Percentiles rank a stretch among this genome's conserved stretches.
These are phyloP conservation scores for Callaeas wilsoni DNA, from an alignment of 2,113 vertebrate species.

Conservation along the genomic window DNA sequence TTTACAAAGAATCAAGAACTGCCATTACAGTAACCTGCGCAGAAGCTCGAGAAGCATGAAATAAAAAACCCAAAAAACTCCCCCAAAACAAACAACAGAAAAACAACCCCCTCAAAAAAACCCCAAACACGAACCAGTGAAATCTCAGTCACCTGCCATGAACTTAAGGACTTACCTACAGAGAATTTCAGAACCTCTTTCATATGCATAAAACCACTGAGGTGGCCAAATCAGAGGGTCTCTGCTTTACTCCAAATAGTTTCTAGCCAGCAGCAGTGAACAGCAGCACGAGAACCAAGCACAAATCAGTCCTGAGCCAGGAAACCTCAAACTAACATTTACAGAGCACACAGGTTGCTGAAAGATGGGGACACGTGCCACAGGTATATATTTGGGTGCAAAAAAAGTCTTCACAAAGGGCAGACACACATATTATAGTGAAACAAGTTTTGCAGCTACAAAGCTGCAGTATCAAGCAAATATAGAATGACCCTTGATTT, in stretches of 20 bases:
- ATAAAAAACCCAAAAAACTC: not conserved
- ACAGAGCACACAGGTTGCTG: not conserved
- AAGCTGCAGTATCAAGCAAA: not conserved
- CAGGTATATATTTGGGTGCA: not conserved
- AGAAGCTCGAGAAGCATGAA: not conserved
- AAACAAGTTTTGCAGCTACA: not conserved
- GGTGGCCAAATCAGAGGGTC: not conserved
- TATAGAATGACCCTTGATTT: not conserved
- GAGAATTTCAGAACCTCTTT: not conserved
- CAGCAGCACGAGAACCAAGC: not conserved
- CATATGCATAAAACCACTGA: not conserved
- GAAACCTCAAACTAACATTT: not conserved
- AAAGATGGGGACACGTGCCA: not conserved
- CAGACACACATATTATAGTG: not conserved
- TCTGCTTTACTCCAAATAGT: not conserved
- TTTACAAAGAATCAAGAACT: not conserved
- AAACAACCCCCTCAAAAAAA: not conserved
- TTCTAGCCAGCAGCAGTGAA: not conserved
- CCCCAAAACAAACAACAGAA: not conserved
- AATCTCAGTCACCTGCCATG: not conserved
- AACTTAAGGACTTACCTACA: not conserved
- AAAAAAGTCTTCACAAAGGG: not conserved
- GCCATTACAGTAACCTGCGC: fast-evolving
- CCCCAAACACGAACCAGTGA: not conserved
- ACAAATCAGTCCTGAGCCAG: not conserved